phyloP scores from a whole-genome alignment of 1,140 invertebrate genomes.

The Maconellicoccus hirsutus region DNA sequence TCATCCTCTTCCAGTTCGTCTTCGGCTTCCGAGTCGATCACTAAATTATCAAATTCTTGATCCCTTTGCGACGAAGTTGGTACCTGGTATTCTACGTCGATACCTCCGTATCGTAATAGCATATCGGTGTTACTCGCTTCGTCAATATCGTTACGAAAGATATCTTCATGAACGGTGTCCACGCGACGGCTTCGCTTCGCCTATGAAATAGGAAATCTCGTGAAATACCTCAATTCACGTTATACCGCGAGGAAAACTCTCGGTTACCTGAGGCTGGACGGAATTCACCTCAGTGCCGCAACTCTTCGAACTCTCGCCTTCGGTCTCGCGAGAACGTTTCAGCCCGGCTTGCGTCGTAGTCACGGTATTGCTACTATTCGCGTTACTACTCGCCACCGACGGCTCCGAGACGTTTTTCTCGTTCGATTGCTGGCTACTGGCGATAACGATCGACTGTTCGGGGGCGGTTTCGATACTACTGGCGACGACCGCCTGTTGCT shows the following conservation, averaged over 20 bases:
- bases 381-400: neutral
- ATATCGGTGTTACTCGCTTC: conserved; percentile 5
- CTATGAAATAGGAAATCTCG: neutral
- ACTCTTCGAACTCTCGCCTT: neutral
- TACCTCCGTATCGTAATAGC: conserved; percentile 17
- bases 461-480: neutral
- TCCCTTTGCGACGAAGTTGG: conserved; percentile 70
- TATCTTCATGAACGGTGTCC: neutral
- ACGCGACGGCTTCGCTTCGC: neutral
- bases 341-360: neutral
- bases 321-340: neutral
- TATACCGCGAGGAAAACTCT: neutral
- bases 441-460: neutral
- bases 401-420: neutral
- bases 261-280: neutral
- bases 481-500: neutral
- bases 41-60: conserved; percentile 63
- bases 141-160: neutral
- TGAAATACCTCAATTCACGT: neutral
- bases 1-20: neutral
- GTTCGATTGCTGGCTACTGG: neutral
- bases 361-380: neutral
- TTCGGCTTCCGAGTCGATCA: conserved; percentile 50
- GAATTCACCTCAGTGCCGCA: neutral
- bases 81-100: conserved; percentile 58